phyloP scores from a whole-genome alignment of 1,140 invertebrate genomes.

The Neotoxoptera formosana region DNA sequence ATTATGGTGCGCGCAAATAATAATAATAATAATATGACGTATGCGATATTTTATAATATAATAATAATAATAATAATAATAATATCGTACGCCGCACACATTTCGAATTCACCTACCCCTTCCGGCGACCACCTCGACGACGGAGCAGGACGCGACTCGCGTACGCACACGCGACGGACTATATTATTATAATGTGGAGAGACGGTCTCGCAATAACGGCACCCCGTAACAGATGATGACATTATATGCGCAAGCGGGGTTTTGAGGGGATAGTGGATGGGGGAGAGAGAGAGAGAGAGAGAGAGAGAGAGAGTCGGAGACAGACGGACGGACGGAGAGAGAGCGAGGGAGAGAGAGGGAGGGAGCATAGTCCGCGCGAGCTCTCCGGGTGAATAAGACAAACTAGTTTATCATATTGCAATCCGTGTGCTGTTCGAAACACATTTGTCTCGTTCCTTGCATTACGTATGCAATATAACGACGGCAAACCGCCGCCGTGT shows the following conservation, averaged over 20 bases:
- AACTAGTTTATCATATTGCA: slow-evolving; percentile 40
- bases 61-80: neutral
- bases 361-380: neutral
- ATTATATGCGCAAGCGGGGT: neutral
- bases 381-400: slow-evolving; percentile 11
- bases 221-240: neutral
- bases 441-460: slow-evolving; percentile 15
- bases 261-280: no score
- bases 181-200: neutral
- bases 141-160: neutral
- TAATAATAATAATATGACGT: neutral
- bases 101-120: neutral
- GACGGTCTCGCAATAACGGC: neutral
- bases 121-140: neutral
- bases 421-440: slow-evolving; percentile 34
- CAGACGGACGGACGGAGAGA: no score
- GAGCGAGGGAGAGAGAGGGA: no score
- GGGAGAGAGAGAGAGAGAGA: no score
- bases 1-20: neutral
- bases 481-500: neutral
- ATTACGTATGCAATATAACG: slow-evolving; percentile 33
- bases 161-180: neutral
- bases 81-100: neutral
- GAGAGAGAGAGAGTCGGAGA: no score
- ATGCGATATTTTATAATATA: neutral